A percentile compares a stretch with the other conserved stretches of the same genome.
Conservation (phyloP, 2,888 invertebrate species). For the Coelopa pilipes region DNA sequence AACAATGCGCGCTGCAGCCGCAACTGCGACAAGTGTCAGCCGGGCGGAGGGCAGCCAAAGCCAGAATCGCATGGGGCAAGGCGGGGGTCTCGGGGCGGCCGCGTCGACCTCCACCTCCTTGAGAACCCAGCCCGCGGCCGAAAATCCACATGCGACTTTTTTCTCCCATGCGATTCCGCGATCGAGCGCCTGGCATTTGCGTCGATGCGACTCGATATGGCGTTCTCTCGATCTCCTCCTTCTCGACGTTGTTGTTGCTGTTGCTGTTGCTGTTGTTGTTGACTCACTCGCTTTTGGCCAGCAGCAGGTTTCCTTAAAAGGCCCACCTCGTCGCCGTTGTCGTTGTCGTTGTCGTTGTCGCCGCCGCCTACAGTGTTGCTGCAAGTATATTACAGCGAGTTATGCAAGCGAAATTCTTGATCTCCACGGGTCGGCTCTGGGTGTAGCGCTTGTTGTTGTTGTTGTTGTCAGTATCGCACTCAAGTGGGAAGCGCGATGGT, state of each 20-base stretch:
- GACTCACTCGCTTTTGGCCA: slow-evolving; percentile 6
- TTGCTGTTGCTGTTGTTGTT: slow-evolving; percentile 19
- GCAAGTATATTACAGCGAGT: not conserved
- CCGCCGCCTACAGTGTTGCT: not conserved
- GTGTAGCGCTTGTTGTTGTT: not conserved
- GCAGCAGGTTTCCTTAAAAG: slow-evolving; percentile 21
- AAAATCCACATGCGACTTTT: too few species aligned
- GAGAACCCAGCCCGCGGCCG: too few species aligned
- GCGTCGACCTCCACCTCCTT: too few species aligned
- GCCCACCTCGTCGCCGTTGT: slow-evolving; percentile 6
- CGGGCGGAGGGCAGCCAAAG: too few species aligned
- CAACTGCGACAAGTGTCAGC: slow-evolving; percentile 8
- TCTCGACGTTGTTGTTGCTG: not conserved
- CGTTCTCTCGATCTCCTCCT: not conserved
- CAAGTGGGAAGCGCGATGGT: too few species aligned
- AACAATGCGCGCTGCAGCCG: slow-evolving; percentile 2
- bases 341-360: not conserved
- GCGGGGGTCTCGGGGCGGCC: too few species aligned
- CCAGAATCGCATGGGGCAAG: too few species aligned
- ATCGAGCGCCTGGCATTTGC: not conserved
- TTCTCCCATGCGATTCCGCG: too few species aligned
- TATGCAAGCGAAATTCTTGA: not conserved
- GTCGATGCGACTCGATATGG: not conserved
- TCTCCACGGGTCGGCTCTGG: not conserved
- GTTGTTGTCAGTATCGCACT: too few species aligned